Evolutionary conservation across 2,113 vertebrate species (phyloP).

Genomic region (Dryoscopus gambensis): DNA sequence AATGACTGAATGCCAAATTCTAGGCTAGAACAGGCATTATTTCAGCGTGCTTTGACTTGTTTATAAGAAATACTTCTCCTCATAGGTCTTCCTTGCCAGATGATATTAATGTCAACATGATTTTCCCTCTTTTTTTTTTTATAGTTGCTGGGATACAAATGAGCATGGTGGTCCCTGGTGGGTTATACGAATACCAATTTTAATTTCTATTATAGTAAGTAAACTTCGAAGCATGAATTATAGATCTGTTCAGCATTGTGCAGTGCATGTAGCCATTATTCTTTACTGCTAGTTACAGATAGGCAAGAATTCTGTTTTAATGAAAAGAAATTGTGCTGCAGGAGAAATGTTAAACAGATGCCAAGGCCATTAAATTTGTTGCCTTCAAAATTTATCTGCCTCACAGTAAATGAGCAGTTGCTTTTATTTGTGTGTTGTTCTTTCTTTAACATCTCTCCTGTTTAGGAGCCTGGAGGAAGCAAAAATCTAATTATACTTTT

Average conservation of each 20-base stretch:
- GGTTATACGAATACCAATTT: constrained; percentile 77
- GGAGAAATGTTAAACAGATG: constrained; percentile 21
- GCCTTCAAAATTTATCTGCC: background rate
- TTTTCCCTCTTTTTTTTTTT: background rate
- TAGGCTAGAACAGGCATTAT: background rate
- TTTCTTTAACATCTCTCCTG: background rate
- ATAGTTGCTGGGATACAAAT: constrained; percentile 82
- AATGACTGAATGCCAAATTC: background rate
- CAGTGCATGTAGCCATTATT: background rate
- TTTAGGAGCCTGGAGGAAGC: background rate
- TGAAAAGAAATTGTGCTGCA: background rate
- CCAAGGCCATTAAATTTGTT: constrained; percentile 5
- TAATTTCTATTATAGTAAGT: constrained; percentile 82
- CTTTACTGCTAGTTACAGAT: background rate
- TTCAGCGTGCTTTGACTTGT: background rate
- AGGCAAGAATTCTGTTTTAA: background rate
- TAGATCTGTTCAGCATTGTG: background rate
- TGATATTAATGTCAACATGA: background rate
- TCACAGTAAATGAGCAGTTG: constrained; percentile 11
- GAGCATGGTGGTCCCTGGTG: constrained; percentile 77
- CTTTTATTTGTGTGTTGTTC: constrained; percentile 26
- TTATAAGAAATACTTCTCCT: background rate
- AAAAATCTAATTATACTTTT: background rate
- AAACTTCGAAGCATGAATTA: background rate
- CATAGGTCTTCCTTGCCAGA: background rate